phyloP scores from a whole-genome alignment of 1,140 invertebrate genomes.

The Gyrodactylus salaris region DNA sequence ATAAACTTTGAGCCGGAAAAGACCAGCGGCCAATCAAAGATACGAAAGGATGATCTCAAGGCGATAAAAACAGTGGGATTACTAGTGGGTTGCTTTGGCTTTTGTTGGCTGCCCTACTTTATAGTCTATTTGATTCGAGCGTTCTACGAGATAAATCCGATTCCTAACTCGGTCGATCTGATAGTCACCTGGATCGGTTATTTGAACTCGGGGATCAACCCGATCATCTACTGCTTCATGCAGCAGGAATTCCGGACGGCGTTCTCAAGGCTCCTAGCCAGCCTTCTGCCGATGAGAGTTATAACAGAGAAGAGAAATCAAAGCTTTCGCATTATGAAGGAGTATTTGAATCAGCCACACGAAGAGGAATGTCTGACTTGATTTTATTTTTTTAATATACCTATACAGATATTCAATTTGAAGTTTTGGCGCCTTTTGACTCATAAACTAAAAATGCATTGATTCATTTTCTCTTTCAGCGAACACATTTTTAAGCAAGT shows the following conservation, averaged over 20 bases:
- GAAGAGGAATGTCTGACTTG: too few relatives aligned
- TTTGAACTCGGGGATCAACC: slow-evolving; percentile 1
- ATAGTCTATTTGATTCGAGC: slow-evolving; percentile 16
- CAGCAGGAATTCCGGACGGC: slow-evolving; percentile 3
- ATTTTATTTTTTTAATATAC: too few relatives aligned
- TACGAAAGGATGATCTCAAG: neutral
- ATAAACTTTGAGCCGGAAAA: too few relatives aligned
- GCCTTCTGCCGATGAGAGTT: neutral
- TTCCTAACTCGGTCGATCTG: neutral
- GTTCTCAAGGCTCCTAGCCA: neutral
- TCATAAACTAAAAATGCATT: too few relatives aligned
- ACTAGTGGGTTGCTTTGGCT: slow-evolving; percentile 19
- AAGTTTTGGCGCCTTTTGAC: too few relatives aligned
- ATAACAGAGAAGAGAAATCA: too few relatives aligned
- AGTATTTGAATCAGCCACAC: too few relatives aligned
- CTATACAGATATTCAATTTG: too few relatives aligned
- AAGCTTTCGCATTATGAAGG: too few relatives aligned
- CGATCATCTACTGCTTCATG: slow-evolving; percentile 6
- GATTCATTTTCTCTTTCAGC: too few relatives aligned
- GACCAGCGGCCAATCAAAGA: neutral
- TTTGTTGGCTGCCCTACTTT: slow-evolving; percentile 21
- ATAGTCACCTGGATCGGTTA: slow-evolving; percentile 7
- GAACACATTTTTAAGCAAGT: too few relatives aligned
- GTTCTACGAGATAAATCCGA: slow-evolving; percentile 11
- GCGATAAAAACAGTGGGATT: slow-evolving; percentile 10